Conservation (phyloP, 2,888 invertebrate genomes). For the Syrista parreyssii region DNA sequence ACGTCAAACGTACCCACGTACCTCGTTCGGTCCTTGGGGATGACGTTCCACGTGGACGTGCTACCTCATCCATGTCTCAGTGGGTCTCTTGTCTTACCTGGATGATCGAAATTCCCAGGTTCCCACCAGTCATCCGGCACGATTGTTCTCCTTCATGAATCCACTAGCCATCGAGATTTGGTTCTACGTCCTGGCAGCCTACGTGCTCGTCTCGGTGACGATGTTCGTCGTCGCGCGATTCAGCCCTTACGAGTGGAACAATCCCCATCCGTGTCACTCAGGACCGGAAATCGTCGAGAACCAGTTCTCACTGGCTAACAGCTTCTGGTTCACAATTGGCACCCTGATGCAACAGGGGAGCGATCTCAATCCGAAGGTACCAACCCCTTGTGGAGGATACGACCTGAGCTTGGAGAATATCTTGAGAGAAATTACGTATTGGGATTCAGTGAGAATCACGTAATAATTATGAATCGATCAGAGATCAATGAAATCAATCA, state of each 20-base stretch:
- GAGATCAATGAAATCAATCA: background rate
- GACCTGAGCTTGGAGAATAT: background rate
- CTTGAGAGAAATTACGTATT: background rate
- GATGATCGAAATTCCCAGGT: slow-evolving; percentile 66
- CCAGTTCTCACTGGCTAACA: slow-evolving; percentile 85
- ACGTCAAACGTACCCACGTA: background rate
- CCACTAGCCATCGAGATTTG: slow-evolving; percentile 89
- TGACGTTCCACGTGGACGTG: too few species aligned
- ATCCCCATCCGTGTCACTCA: slow-evolving; percentile 76
- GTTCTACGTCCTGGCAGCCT: slow-evolving; percentile 85
- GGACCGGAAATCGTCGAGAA: slow-evolving; percentile 75
- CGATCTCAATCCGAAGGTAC: slow-evolving; percentile 81
- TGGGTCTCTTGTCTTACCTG: background rate
- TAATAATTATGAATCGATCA: background rate
- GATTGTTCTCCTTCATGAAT: slow-evolving; percentile 87
- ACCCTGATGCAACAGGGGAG: slow-evolving; percentile 89
- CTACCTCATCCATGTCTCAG: too few species aligned
- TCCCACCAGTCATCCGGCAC: slow-evolving; percentile 77
- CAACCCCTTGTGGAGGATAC: background rate
- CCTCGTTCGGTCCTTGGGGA: background rate
- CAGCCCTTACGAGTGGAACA: slow-evolving; percentile 85
- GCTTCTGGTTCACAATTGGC: slow-evolving; percentile 91
- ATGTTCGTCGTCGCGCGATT: slow-evolving; percentile 85
- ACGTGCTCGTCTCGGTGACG: slow-evolving; percentile 80
- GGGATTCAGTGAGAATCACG: too few species aligned